Conservation (phyloP, 2,797 vertebrate genomes). For the Catharus ustulatus region DNA sequence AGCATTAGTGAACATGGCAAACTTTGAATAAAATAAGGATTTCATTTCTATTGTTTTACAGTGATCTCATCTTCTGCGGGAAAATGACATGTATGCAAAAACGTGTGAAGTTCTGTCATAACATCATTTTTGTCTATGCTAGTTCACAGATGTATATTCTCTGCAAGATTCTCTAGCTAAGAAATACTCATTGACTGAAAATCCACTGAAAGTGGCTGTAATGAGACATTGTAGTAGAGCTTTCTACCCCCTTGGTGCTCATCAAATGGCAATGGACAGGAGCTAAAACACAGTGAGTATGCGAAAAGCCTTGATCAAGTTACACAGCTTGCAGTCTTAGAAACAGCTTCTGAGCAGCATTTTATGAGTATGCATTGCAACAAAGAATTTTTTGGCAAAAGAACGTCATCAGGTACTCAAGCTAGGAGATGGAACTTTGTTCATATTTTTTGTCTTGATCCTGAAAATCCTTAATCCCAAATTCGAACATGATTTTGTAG, state of each 20-base stretch:
- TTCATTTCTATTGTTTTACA: neutral
- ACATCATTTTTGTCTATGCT: neutral
- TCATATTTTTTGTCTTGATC: neutral
- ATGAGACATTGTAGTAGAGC: neutral
- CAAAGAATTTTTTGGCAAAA: neutral
- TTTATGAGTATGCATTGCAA: neutral
- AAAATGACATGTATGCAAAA: neutral
- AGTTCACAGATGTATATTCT: neutral
- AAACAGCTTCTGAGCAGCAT: neutral
- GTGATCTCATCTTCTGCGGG: neutral
- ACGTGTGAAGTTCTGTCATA: neutral
- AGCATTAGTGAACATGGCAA: neutral
- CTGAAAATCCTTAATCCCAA: neutral
- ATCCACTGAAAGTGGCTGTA: neutral
- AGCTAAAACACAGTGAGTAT: neutral
- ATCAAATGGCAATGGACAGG: neutral
- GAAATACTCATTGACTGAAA: neutral
- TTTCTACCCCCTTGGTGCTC: neutral
- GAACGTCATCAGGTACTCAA: neutral
- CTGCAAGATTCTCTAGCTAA: neutral
- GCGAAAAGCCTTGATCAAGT: neutral
- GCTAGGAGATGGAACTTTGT: neutral
- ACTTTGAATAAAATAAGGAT: neutral
- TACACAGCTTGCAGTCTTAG: neutral
- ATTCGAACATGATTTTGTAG: neutral